Evolutionary conservation across 2,797 vertebrate species (phyloP).

Genomic region (Selene dorsalis): DNA sequence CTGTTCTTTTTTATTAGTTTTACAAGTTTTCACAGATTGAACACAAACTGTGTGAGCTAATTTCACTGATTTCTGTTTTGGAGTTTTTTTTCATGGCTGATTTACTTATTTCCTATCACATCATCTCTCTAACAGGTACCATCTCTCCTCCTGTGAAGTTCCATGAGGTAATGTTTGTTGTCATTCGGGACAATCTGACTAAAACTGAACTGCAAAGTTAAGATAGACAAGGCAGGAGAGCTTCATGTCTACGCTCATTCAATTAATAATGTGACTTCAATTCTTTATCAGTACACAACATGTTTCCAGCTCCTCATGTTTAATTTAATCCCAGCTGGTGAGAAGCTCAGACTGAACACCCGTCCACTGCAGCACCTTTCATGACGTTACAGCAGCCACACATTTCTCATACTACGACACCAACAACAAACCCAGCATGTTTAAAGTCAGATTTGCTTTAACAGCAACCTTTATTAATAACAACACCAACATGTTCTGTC

Average conservation of each 20-base stretch:
- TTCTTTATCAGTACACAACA: constrained; percentile 11
- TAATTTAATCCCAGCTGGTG: neutral
- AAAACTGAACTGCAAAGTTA: neutral
- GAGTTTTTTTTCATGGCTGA: too few species aligned
- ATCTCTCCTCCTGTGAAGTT: too few species aligned
- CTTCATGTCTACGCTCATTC: neutral
- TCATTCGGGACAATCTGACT: too few species aligned
- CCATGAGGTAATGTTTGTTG: too few species aligned
- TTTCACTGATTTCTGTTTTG: too few species aligned
- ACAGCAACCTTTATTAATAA: neutral
- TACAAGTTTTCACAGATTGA: too few species aligned
- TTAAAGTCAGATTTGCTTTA: neutral
- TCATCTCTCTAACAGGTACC: too few species aligned
- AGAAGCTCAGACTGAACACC: neutral
- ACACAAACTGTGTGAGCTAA: too few species aligned
- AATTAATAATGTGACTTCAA: constrained; percentile 13
- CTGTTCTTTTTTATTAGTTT: neutral
- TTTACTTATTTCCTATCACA: too few species aligned
- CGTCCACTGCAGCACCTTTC: neutral
- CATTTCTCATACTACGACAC: neutral
- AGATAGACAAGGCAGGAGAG: neutral
- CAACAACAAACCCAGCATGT: neutral
- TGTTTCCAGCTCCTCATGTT: constrained; percentile 20
- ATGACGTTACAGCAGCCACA: neutral
- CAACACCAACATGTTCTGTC: neutral